phyloP scores from a whole-genome alignment of 1,140 invertebrate genomes.

The Brachionus rotundiformis region DNA sequence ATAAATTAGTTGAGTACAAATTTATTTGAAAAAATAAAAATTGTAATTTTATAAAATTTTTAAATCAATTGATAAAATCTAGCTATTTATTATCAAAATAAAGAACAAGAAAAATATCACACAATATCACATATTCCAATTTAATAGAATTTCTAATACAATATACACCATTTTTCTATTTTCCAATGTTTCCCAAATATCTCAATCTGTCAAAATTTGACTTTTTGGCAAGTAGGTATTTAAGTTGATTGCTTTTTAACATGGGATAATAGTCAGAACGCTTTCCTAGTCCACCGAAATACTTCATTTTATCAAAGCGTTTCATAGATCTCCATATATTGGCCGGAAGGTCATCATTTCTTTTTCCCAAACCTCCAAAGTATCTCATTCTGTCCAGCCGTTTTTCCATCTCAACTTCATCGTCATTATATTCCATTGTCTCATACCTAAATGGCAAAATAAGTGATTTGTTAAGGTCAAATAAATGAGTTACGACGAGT shows the following conservation, averaged over 20 bases:
- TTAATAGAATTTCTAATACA: not conserved
- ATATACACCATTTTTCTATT: slow-evolving; percentile 23
- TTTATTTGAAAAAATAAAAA: not conserved
- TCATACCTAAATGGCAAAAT: not conserved
- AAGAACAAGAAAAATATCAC: not conserved
- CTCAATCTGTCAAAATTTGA: slow-evolving; percentile 26
- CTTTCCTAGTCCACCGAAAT: slow-evolving; percentile 39
- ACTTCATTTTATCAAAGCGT: slow-evolving; percentile 49
- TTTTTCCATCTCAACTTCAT: not conserved
- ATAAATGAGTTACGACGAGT: not conserved
- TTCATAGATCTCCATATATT: not conserved
- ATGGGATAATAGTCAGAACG: slow-evolving; percentile 10
- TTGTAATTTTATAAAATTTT: not conserved
- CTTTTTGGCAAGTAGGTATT: slow-evolving; percentile 29
- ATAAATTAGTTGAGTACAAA: not conserved
- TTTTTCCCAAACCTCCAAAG: slow-evolving; percentile 36
- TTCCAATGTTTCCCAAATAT: slow-evolving; percentile 40
- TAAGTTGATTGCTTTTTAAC: not conserved
- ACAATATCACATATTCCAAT: not conserved
- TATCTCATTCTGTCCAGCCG: slow-evolving; percentile 37
- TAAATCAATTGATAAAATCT: not conserved
- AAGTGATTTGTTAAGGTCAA: too few relatives aligned
- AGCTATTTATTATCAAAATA: slow-evolving; percentile 1
- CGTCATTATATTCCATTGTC: not conserved
- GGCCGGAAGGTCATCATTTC: not conserved